Conservation (phyloP, 2,888 invertebrate species). For the Cinara cedri region DNA sequence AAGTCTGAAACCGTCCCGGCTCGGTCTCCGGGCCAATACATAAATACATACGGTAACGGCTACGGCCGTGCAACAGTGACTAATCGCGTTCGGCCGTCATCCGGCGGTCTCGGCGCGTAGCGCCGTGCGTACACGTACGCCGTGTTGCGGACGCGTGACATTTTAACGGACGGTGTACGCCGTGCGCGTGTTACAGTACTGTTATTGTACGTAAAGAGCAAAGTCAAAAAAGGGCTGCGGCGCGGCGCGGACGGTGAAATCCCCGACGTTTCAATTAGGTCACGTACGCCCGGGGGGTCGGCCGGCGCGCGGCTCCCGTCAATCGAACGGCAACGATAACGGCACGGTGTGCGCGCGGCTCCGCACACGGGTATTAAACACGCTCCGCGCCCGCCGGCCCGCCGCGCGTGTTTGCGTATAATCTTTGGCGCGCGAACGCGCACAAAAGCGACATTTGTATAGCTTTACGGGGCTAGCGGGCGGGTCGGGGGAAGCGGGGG, state of each 20-base stretch:
- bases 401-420: background rate
- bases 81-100: no score
- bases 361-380: background rate
- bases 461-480: background rate
- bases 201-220: background rate
- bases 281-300: slow-evolving; percentile 30
- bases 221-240: background rate
- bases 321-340: slow-evolving; percentile 32
- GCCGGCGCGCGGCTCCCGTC: slow-evolving; percentile 1
- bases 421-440: no score
- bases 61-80: no score
- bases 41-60: no score
- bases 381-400: background rate
- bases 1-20: no score
- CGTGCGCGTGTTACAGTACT: background rate
- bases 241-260: slow-evolving; percentile 5
- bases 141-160: background rate
- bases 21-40: no score
- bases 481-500: no score
- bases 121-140: no score
- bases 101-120: no score
- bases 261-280: slow-evolving; percentile 46
- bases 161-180: background rate
- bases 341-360: background rate
- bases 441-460: no score